A percentile compares a stretch with the other conserved stretches of the same genome.
Conservation (phyloP, 2,888 invertebrate genomes). For the Dryococelus australis region DNA sequence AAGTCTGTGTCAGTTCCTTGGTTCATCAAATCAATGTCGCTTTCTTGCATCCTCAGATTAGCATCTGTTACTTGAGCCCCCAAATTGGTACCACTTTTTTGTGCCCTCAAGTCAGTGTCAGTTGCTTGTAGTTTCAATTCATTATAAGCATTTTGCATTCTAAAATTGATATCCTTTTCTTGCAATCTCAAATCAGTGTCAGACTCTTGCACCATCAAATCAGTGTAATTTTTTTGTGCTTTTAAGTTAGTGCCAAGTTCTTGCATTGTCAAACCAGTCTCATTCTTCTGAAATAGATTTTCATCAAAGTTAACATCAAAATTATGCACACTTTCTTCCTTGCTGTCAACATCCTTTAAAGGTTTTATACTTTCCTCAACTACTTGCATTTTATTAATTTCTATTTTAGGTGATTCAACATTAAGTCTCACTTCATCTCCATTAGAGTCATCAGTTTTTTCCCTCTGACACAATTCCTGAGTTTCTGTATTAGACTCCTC, state of each 20-base stretch:
- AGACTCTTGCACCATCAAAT: too few species aligned
- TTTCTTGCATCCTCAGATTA: too few species aligned
- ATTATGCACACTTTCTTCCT: not conserved
- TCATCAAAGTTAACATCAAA: not conserved
- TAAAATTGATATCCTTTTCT: too few species aligned
- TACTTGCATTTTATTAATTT: not conserved
- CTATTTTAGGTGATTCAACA: not conserved
- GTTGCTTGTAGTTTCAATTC: too few species aligned
- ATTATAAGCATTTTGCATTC: too few species aligned
- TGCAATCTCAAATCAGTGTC: too few species aligned
- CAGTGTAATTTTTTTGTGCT: not conserved
- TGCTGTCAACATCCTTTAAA: not conserved
- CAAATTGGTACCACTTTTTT: too few species aligned
- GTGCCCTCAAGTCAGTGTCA: too few species aligned
- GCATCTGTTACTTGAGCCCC: too few species aligned
- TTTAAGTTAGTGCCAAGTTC: not conserved
- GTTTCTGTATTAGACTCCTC: not conserved
- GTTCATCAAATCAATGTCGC: too few species aligned
- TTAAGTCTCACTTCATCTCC: not conserved
- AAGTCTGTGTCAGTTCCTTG: too few species aligned
- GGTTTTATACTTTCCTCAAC: not conserved
- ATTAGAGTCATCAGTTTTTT: not conserved
- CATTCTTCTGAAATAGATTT: not conserved
- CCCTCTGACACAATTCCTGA: not conserved
- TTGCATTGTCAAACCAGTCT: not conserved